phyloP scores from a whole-genome alignment of 2,113 vertebrate genomes.

The Tyrannus savana region DNA sequence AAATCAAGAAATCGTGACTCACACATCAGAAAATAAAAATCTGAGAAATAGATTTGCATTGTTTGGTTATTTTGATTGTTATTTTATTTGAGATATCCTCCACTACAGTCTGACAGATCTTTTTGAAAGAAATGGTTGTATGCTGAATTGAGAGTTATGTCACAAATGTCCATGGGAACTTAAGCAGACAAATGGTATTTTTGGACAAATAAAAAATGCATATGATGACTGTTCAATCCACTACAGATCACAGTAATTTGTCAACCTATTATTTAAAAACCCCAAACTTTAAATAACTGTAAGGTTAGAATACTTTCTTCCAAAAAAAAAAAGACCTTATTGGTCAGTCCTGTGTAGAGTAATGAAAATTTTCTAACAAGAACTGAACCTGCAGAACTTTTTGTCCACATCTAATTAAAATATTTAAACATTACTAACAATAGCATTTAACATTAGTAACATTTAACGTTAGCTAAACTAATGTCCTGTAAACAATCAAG shows the following conservation, averaged over 20 bases:
- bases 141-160: neutral
- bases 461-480: neutral
- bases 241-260: neutral
- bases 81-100: neutral
- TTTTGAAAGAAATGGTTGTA: neutral
- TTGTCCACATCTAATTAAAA: neutral
- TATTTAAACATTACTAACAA: neutral
- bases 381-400: neutral
- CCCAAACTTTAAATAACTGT: neutral
- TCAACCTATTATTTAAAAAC: neutral
- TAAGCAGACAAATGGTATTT: neutral
- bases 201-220: neutral
- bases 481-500: neutral
- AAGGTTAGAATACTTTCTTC: neutral
- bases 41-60: neutral
- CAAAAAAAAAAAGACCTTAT: neutral
- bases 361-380: neutral
- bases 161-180: neutral
- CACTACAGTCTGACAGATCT: neutral
- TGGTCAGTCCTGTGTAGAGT: neutral
- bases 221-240: neutral
- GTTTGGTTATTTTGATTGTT: conserved; percentile 13
- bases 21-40: conserved; percentile 44
- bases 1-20: neutral
- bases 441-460: neutral